phyloP scores from a whole-genome alignment of 2,113 vertebrate species.

The Helogale parvula region DNA sequence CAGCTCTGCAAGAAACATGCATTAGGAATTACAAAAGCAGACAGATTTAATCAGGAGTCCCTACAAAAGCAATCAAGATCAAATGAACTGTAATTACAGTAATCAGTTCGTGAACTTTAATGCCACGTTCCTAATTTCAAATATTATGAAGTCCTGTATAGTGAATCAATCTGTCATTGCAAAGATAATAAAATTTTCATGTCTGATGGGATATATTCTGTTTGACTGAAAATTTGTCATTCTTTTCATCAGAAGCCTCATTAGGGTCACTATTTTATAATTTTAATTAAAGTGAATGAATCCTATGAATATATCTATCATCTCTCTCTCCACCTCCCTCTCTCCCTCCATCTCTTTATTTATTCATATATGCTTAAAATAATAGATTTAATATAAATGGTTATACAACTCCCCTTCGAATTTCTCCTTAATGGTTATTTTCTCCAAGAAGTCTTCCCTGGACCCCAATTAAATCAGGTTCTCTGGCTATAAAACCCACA shows the following conservation, averaged over 20 bases:
- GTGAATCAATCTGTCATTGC: conserved; percentile 75
- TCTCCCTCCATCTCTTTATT: not conserved
- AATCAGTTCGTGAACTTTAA: conserved; percentile 83
- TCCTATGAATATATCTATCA: not conserved
- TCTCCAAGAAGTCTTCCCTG: not conserved
- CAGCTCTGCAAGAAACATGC: conserved; percentile 70
- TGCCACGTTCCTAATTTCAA: conserved; percentile 77
- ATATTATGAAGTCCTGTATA: conserved; percentile 73
- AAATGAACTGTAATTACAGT: conserved; percentile 84
- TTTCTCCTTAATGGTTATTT: not conserved
- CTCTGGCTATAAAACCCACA: not conserved
- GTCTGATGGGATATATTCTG: conserved; percentile 56
- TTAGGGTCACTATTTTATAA: conserved; percentile 39
- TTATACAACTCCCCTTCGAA: not conserved
- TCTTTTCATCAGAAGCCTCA: conserved; percentile 64
- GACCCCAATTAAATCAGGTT: not conserved
- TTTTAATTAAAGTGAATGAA: conserved; percentile 62
- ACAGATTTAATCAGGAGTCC: conserved; percentile 80
- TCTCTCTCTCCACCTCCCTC: not conserved
- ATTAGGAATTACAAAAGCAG: conserved; percentile 72
- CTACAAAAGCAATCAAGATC: conserved; percentile 80
- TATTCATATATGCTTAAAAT: not conserved
- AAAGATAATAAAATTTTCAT: conserved; percentile 72
- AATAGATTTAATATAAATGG: not conserved
- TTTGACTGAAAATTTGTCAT: conserved; percentile 62